Percentiles rank a stretch among this genome's conserved stretches.
Conservation (phyloP, 2,113 vertebrate genomes). For the Apeltes quadracus region DNA sequence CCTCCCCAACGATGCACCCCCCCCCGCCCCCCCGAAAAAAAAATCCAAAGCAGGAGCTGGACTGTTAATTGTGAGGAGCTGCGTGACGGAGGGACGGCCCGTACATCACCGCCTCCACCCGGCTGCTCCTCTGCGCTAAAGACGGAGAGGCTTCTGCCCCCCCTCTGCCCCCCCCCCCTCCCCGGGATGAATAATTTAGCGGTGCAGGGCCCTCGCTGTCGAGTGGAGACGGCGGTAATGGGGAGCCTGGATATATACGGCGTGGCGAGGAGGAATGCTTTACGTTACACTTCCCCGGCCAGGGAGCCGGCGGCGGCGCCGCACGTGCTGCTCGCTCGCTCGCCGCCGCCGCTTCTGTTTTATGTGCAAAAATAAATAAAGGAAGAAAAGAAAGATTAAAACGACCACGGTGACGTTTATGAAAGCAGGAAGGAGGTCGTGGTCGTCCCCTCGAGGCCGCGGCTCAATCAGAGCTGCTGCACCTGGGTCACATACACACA, state of each 20-base stretch:
- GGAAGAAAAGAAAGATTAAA: background rate
- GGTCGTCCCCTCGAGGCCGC: constrained; percentile 50
- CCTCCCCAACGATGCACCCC: no score
- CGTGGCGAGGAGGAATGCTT: constrained; percentile 61
- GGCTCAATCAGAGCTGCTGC: constrained; percentile 26
- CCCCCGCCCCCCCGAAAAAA: background rate
- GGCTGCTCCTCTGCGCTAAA: constrained; percentile 71
- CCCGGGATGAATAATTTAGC: constrained; percentile 79
- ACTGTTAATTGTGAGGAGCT: constrained; percentile 65
- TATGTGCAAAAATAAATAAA: constrained; percentile 2
- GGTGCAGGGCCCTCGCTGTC: constrained; percentile 73
- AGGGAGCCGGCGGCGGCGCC: constrained; percentile 51
- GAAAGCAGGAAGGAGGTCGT: constrained; percentile 9
- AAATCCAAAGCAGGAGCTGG: constrained; percentile 12
- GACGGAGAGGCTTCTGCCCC: constrained; percentile 63
- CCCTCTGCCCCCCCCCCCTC: constrained; percentile 65
- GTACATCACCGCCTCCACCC: constrained; percentile 64
- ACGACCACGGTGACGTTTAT: background rate
- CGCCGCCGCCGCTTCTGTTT: constrained; percentile 60
- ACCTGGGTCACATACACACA: no score
- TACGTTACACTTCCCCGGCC: constrained; percentile 63
- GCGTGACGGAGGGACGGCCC: constrained; percentile 56
- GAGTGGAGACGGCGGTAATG: constrained; percentile 74
- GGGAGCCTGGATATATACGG: constrained; percentile 68
- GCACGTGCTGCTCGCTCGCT: constrained; percentile 40